Evolutionary conservation across 2,113 vertebrate species (phyloP).

Genomic region (Hippolais icterina): DNA sequence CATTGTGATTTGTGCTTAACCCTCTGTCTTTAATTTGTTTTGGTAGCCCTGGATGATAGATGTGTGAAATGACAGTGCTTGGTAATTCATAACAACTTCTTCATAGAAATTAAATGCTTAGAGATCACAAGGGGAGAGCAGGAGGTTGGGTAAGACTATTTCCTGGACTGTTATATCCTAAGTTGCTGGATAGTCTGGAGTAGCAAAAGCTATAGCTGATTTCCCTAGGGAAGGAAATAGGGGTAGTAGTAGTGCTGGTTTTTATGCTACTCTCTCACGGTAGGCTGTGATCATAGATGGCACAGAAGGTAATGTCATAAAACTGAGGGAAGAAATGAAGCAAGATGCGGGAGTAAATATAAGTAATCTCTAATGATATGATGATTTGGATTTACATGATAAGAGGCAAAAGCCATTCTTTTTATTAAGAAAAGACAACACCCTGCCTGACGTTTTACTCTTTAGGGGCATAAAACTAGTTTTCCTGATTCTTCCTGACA

Average conservation of each 20-base stretch:
- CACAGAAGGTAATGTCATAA: not conserved
- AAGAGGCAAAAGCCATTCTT: not conserved
- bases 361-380: not conserved
- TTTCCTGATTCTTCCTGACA: constrained; percentile 14
- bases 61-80: not conserved
- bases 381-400: not conserved
- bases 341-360: not conserved
- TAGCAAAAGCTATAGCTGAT: not conserved
- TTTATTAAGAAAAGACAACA: not conserved
- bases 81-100: not conserved
- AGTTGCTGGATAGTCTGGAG: not conserved
- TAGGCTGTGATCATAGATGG: not conserved
- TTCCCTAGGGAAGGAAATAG: not conserved
- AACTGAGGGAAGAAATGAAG: not conserved
- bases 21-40: not conserved
- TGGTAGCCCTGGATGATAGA: not conserved
- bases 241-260: not conserved
- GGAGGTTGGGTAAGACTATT: not conserved
- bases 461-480: not conserved
- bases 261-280: not conserved
- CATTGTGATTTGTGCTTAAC: not conserved
- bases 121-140: not conserved
- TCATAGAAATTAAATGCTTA: not conserved
- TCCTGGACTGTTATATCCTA: not conserved
- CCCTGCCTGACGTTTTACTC: not conserved